These are phyloP conservation scores for Brachirus orientalis DNA, from an alignment of 2,113 vertebrate species.

Conservation along the genomic window DNA sequence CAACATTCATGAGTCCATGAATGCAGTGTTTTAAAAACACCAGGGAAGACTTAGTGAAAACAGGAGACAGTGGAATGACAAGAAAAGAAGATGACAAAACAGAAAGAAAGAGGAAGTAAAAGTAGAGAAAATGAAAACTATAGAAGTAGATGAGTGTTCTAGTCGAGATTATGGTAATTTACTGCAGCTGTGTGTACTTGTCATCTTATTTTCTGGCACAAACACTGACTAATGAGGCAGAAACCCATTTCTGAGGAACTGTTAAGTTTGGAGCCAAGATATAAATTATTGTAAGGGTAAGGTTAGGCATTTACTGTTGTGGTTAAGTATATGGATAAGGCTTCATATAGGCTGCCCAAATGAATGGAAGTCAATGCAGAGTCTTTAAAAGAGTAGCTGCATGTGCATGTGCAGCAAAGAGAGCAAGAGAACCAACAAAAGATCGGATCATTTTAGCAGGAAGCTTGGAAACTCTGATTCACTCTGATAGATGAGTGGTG, in stretches of 20 bases:
- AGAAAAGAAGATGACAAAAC: too few relatives aligned
- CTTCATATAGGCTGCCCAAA: too few relatives aligned
- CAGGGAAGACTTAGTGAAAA: background rate
- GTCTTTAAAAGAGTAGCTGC: too few relatives aligned
- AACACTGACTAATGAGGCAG: too few relatives aligned
- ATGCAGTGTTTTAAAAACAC: background rate
- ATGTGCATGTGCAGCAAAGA: background rate
- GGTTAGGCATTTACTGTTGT: too few relatives aligned
- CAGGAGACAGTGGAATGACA: background rate
- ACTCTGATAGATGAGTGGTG: conserved; percentile 34
- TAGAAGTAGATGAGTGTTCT: conserved; percentile 12
- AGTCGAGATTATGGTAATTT: conserved; percentile 38
- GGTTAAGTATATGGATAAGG: too few relatives aligned
- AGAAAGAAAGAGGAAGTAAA: conserved; percentile 1
- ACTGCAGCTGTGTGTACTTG: conserved; percentile 33
- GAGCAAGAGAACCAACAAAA: too few relatives aligned
- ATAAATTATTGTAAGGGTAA: too few relatives aligned
- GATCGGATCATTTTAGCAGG: conserved; percentile 25
- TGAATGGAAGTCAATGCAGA: too few relatives aligned
- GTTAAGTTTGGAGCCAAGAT: too few relatives aligned
- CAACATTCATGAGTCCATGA: too few relatives aligned
- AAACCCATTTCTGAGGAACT: too few relatives aligned
- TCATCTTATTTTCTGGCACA: background rate
- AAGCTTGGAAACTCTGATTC: conserved; percentile 70
- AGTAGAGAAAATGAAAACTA: background rate